Conservation (phyloP, 2,797 vertebrate genomes). For the Myotis vivesi region DNA sequence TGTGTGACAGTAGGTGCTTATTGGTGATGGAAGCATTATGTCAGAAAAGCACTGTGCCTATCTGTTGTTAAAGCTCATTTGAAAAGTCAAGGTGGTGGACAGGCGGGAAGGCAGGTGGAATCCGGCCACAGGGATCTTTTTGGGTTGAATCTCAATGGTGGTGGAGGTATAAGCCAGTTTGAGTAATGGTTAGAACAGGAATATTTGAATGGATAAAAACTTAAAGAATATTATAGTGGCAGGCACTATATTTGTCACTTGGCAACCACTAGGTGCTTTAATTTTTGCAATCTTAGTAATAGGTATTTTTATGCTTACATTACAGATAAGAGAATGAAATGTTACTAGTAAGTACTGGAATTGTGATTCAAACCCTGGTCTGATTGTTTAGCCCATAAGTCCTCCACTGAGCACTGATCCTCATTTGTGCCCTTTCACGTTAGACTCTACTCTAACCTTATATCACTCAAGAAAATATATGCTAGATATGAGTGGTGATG, state of each 20-base stretch:
- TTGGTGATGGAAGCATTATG: neutral
- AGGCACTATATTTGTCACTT: neutral
- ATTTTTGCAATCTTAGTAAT: neutral
- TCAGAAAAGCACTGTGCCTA: neutral
- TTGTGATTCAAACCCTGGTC: neutral
- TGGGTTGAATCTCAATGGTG: neutral
- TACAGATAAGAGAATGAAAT: neutral
- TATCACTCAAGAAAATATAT: neutral
- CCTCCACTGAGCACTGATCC: neutral
- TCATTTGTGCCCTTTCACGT: neutral
- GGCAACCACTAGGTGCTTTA: neutral
- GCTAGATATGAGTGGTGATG: neutral
- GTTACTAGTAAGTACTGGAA: neutral
- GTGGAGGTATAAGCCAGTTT: neutral
- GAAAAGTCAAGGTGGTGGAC: neutral
- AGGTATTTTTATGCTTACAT: neutral
- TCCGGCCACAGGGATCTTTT: neutral
- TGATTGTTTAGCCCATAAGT: neutral
- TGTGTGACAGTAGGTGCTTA: neutral
- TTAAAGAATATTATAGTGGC: neutral
- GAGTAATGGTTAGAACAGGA: neutral
- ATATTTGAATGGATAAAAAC: neutral
- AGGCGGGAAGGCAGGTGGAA: neutral
- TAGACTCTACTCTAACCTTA: neutral
- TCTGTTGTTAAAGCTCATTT: neutral